A percentile compares a stretch with the other conserved stretches of the same genome.
These are phyloP conservation scores for Gopherus flavomarginatus DNA, from an alignment of 2,113 vertebrate species.

Conservation along the genomic window DNA sequence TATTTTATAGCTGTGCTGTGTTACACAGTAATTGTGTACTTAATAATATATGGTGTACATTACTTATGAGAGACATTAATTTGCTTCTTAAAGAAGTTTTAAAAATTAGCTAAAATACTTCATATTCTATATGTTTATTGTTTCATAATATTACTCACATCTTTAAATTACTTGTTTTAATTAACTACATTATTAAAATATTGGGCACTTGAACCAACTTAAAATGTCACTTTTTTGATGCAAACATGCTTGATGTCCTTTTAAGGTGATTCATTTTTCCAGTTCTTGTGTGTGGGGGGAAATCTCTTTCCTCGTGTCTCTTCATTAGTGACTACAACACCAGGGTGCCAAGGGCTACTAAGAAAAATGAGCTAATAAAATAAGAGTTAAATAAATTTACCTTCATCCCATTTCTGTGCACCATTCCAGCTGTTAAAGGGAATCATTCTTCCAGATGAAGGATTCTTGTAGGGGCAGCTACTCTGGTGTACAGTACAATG, in stretches of 20 bases:
- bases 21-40: constrained; percentile 47
- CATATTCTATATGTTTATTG: not conserved
- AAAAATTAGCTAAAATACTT: not conserved
- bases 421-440: not conserved
- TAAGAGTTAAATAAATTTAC: not conserved
- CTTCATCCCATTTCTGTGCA: not conserved
- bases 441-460: not conserved
- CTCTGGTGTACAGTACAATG: not conserved
- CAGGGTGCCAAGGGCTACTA: not conserved
- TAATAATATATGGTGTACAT: constrained; percentile 55
- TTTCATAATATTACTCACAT: constrained; percentile 4
- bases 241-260: not conserved
- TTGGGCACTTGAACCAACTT: not conserved
- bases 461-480: not conserved
- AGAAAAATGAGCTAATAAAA: not conserved
- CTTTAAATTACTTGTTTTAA: not conserved
- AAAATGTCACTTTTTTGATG: not conserved
- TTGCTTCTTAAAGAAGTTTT: not conserved
- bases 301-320: not conserved
- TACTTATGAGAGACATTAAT: constrained; percentile 46
- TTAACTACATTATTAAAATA: not conserved
- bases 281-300: not conserved
- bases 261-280: not conserved
- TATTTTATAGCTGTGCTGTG: constrained; percentile 55
- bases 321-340: not conserved